A percentile compares a stretch with the other conserved stretches of the same genome.
Conservation (phyloP, 2,113 vertebrate genomes). For the Malurus cyaneus region DNA sequence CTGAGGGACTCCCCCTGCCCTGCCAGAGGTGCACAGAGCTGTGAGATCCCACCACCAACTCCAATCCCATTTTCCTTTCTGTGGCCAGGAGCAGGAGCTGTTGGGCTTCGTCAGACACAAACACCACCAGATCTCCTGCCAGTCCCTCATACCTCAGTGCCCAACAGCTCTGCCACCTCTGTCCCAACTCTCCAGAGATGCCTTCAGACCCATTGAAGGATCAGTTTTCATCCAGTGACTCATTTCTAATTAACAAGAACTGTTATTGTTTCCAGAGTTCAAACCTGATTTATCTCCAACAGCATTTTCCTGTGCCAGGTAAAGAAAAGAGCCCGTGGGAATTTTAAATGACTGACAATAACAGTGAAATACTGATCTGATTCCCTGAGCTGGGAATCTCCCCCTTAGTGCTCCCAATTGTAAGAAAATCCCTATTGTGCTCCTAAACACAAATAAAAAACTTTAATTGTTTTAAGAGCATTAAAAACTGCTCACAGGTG, state of each 20-base stretch:
- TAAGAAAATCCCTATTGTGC: not conserved
- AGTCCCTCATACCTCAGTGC: rapidly evolving
- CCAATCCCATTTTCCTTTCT: not conserved
- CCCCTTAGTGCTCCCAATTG: not conserved
- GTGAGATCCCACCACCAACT: rapidly evolving
- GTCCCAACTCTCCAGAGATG: not conserved
- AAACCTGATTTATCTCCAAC: not conserved
- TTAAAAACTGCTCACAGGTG: not conserved
- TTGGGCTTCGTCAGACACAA: not conserved
- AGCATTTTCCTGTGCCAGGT: not conserved
- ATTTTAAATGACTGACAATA: not conserved
- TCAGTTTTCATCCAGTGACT: not conserved
- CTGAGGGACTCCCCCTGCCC: not conserved
- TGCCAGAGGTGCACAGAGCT: rapidly evolving
- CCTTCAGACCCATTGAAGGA: not conserved
- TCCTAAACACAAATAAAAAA: not conserved
- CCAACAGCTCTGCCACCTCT: not conserved
- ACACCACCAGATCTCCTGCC: not conserved
- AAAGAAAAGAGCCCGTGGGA: not conserved
- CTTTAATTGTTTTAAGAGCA: too few species aligned
- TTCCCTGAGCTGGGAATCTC: not conserved
- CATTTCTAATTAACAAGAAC: not conserved
- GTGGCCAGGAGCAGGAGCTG: not conserved
- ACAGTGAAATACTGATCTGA: not conserved
- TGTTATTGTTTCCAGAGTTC: not conserved